Conservation (phyloP, 2,888 invertebrate genomes). For the Altica lythri region DNA sequence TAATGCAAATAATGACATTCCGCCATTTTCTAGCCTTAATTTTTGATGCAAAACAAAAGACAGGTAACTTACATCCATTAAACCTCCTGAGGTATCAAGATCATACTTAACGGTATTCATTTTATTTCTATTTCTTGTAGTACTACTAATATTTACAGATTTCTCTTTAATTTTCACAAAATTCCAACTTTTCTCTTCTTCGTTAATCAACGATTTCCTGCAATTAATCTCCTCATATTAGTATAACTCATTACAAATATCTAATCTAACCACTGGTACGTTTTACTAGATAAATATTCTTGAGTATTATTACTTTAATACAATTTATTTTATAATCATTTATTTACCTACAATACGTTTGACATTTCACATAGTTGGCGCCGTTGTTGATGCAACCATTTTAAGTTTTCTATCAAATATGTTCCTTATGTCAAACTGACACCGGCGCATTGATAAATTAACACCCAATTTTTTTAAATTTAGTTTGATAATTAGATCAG, state of each 20-base stretch:
- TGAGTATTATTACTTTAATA: slow-evolving; percentile 27
- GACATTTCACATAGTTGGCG: slow-evolving; percentile 37
- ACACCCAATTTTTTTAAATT: too few species aligned
- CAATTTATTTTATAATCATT: slow-evolving; percentile 22
- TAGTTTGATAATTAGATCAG: too few species aligned
- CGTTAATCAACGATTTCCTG: slow-evolving; percentile 24
- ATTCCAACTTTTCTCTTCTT: slow-evolving; percentile 22
- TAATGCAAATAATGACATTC: slow-evolving; percentile 26
- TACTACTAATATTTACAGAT: slow-evolving; percentile 7
- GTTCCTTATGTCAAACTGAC: too few species aligned
- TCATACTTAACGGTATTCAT: slow-evolving; percentile 75
- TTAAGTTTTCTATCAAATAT: too few species aligned
- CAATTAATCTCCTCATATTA: slow-evolving; percentile 24
- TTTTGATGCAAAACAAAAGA: slow-evolving; percentile 34
- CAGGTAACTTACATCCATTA: slow-evolving; percentile 78
- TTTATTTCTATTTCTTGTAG: too few species aligned
- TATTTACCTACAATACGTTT: slow-evolving; percentile 30
- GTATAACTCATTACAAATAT: slow-evolving; percentile 18
- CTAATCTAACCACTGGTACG: slow-evolving; percentile 22
- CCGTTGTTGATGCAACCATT: slow-evolving; percentile 35
- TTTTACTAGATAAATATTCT: slow-evolving; percentile 20
- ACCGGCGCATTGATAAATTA: too few species aligned
- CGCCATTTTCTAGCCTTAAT: slow-evolving; percentile 43
- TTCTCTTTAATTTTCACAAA: slow-evolving; percentile 1
- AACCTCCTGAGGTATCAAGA: slow-evolving; percentile 76